phyloP scores from a whole-genome alignment of 2,888 invertebrate species.

The Diplazon laetatorius region DNA sequence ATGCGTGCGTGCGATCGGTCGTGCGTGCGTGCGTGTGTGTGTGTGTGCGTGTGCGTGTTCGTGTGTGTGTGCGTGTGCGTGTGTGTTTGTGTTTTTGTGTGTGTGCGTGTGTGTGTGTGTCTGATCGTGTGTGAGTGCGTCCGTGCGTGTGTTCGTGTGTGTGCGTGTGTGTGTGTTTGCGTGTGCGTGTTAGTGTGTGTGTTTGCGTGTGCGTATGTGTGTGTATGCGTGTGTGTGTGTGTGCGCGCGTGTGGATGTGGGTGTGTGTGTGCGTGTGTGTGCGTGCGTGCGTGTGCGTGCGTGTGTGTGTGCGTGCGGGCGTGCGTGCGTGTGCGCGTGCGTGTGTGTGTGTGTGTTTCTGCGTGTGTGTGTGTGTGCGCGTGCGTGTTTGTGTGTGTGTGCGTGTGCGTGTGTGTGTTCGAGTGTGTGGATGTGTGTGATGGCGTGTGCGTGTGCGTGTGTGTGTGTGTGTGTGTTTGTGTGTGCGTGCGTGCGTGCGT shows the following conservation, averaged over 20 bases:
- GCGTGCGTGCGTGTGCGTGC: neutral
- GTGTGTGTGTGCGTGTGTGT: constrained; percentile 4
- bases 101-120: neutral
- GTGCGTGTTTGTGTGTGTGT: neutral
- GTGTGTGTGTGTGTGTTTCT: neutral
- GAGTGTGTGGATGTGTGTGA: constrained; percentile 2
- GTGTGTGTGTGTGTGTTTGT: constrained; percentile 2
- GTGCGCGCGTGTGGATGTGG: neutral
- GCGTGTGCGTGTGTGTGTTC: neutral
- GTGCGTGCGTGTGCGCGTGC: constrained; percentile 1
- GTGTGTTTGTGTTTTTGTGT: no score
- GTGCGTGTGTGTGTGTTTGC: neutral
- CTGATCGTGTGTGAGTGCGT: neutral
- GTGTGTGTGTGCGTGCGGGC: neutral
- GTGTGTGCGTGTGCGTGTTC: no score
- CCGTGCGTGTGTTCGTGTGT: neutral
- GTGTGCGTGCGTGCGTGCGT: neutral
- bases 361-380: neutral
- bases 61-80: no score
- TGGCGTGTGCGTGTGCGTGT: neutral
- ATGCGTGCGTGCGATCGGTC: no score
- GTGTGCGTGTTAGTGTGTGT: neutral
- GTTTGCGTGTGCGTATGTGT: neutral
- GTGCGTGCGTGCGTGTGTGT: no score
- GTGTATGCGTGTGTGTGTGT: constrained; percentile 4